Conservation (phyloP, 2,797 vertebrate genomes). For the Anguilla marmorata region DNA sequence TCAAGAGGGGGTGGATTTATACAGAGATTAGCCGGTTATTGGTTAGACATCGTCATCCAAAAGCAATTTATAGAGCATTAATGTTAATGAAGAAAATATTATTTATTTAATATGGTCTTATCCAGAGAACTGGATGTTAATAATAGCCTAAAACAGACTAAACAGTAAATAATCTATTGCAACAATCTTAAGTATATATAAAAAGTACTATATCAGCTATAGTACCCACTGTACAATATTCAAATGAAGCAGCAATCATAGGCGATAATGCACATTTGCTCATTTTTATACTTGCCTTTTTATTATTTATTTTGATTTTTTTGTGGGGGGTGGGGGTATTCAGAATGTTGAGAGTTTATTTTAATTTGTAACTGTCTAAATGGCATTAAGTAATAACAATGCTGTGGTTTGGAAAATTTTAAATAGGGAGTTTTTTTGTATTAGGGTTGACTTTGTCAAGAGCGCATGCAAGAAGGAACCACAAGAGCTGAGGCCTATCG, state of each 20-base stretch:
- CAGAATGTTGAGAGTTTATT: not conserved
- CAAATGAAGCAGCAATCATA: not conserved
- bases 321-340: not conserved
- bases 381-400: not conserved
- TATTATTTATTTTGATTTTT: not conserved
- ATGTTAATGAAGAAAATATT: not conserved
- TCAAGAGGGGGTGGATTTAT: slow-evolving; percentile 17
- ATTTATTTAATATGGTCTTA: not conserved
- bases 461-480: slow-evolving; percentile 14
- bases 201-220: not conserved
- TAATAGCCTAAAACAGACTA: not conserved
- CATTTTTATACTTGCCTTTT: not conserved
- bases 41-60: not conserved
- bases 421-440: not conserved
- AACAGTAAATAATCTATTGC: not conserved
- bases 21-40: not conserved
- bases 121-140: not conserved
- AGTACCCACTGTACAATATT: not conserved
- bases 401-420: not conserved
- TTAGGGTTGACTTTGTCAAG: not conserved
- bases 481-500: slow-evolving; percentile 23
- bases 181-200: not conserved
- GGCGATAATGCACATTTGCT: not conserved
- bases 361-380: not conserved
- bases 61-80: not conserved